Evolutionary conservation across 2,797 vertebrate species (phyloP), one percentile per base, ranked within the genome.

Genomic region (Enteromius treurensis): DNA sequence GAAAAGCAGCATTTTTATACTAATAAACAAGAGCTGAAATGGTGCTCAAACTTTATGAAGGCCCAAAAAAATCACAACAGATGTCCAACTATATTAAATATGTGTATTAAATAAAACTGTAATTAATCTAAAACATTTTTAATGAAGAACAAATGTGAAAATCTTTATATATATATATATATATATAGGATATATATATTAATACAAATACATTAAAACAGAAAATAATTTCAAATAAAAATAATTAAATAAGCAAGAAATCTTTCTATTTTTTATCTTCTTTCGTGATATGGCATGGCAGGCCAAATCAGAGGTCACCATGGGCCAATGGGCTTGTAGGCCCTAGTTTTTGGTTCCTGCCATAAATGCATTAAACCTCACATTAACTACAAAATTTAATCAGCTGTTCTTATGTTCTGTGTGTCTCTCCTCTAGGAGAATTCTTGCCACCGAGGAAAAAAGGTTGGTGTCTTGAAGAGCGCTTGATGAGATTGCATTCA

Each of bases 371-470:
- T 53, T 79, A 37, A 79, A 53, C 32, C 62, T 79, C 29, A 55
- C 15, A 58, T 55, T 53, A 67, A 26, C 76, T 45, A 55, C 45
- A 32, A n/a, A 70, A 78, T 55, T 53, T 51, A 60, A 79, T 70
- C 34, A 58, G 78, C 45, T 70, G 15, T 45, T 65, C 60, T 23
- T 21, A 65, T 65, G 64, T 0, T 1, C 23, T 78, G 8, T 37
- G 74, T 47, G 71, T 80, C 79, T 86, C n/a, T 84, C 53, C 82
- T 90, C 1, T 45, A 95, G 95, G 94, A 86, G 95, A 95, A 85
- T 95, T 95, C 87, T 89, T 95, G 34, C 95, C 95, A 6, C 89
- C 93, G 14, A 92, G 94, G 87, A 92, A 86, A 90, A 94, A 95
- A 95, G 95, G 95, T 96, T 70, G 42, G 91, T 88, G 10, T 51